Evolutionary conservation across 2,113 vertebrate genomes (phyloP), one percentile per base, ranked within the genome.

Genomic region (Pterocles gutturalis): DNA sequence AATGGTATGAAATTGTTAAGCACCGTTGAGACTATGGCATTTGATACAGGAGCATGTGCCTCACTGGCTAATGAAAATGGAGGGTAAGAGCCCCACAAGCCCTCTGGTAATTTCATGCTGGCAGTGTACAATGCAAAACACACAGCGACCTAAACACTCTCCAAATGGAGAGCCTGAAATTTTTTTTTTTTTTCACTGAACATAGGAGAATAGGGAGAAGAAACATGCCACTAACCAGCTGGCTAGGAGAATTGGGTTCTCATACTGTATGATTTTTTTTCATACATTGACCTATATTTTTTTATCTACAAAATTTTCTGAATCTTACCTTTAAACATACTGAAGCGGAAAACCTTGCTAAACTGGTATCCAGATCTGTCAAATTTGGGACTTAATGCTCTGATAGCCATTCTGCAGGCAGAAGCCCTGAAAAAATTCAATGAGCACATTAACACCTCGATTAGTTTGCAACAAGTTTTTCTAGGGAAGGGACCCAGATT

Each of bases 341-440:
- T 94, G 69, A 96, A 83, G 51, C 70, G 55, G 55, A 96, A 93
- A 53, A 91, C 81, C 46, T 92, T 97, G 93, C 96, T 97, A 91
- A 93, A 91, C 20, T 46, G 81, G 79, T 96, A 95, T 1, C 94
- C 84, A 48, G 91, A 89, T 28, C 4, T 88, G 67, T 97, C 96
- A 9, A 94, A 96, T 73, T 86, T 98, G 60, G 64, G 66, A 20
- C 77, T 96, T 34, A 98, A 71, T n/a, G 69, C 29, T 86, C 92
- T 96, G 54, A 97, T 0, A 67, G 95, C 97, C 86, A 97, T 96
- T 66, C 97, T 97, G 94, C 95, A 97, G 58, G 93, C 92, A 93
- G 97, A 92, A 92, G 96, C 95, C 80, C 98, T 98, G 90, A 46
- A 90, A 96, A 91, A 72, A 55, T 46, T 66, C 0, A 0, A 8